A percentile compares a stretch with the other conserved stretches of the same genome.
Evolutionary conservation across 2,113 vertebrate species (phyloP).

Genomic region (Daboia siamensis): DNA sequence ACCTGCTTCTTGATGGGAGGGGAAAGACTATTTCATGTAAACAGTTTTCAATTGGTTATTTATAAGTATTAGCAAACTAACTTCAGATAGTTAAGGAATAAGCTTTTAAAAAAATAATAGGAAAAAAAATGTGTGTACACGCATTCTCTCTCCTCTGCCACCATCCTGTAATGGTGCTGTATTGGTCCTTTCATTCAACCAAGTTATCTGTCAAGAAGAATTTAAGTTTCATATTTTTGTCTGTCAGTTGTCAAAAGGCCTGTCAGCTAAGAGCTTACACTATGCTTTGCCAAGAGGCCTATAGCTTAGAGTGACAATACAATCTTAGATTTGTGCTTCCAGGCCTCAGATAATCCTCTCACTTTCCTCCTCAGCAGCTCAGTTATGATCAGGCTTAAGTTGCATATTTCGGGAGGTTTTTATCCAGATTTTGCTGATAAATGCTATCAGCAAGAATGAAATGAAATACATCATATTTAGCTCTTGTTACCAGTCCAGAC

Average conservation of each 20-base stretch:
- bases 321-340: constrained; percentile 87
- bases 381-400: constrained; percentile 94
- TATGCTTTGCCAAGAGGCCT: constrained; percentile 89
- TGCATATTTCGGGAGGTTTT: constrained; percentile 88
- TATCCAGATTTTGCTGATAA: constrained; percentile 98
- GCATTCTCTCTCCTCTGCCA: rapidly evolving
- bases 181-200: constrained; percentile 79
- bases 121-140: background rate
- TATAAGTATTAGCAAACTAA: background rate
- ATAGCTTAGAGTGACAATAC: constrained; percentile 86
- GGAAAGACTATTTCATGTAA: background rate
- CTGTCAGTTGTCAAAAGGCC: constrained; percentile 94
- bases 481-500: constrained; percentile 76
- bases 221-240: constrained; percentile 96
- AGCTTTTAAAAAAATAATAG: background rate
- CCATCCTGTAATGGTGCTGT: constrained; percentile 48
- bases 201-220: constrained; percentile 94
- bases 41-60: background rate
- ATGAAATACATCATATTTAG: constrained; percentile 89
- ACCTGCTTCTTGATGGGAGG: constrained; percentile 56
- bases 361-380: constrained; percentile 81
- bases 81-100: background rate
- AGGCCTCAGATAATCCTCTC: constrained; percentile 88
- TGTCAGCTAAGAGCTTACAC: constrained; percentile 93
- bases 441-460: constrained; percentile 96